Evolutionary conservation across 2,888 invertebrate genomes (phyloP).

Genomic region (Drosophila melanocephala): DNA sequence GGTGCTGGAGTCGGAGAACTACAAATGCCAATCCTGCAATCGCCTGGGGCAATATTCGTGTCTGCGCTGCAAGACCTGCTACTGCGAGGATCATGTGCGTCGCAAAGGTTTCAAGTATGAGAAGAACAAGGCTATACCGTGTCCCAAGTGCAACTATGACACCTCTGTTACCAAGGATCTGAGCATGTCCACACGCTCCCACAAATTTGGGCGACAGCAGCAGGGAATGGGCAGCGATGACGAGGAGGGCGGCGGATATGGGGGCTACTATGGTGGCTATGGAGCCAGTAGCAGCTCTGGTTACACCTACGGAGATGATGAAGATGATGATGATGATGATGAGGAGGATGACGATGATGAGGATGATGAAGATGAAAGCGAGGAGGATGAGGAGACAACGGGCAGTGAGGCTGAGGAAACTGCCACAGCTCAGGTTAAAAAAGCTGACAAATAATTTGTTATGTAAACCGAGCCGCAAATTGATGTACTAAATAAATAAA

Average conservation of each 20-base stretch:
- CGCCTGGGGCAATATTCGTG: constrained; percentile 97
- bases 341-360: constrained; percentile 76
- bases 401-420: constrained; percentile 72
- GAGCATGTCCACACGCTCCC: constrained; percentile 96
- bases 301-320: constrained; percentile 82
- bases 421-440: constrained; percentile 43
- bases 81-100: constrained; percentile 97
- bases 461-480: constrained; percentile 1
- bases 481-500: constrained; percentile 20
- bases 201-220: constrained; percentile 95
- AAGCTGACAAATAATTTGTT: constrained; percentile 49
- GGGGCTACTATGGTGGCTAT: constrained; percentile 84
- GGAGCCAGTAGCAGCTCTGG: constrained; percentile 86
- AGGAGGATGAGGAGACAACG: constrained; percentile 63
- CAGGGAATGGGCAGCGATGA: constrained; percentile 88
- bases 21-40: constrained; percentile 98
- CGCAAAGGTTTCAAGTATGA: constrained; percentile 96
- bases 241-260: constrained; percentile 87
- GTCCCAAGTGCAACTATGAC: constrained; percentile 97
- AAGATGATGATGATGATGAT: constrained; percentile 66
- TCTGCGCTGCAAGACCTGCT: constrained; percentile 97
- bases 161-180: constrained; percentile 97
- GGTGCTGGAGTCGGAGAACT: constrained; percentile 96
- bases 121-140: constrained; percentile 93
- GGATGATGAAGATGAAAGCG: constrained; percentile 64